Evolutionary conservation across 2,797 vertebrate species (phyloP).

Genomic region (Meriones psammophilus): DNA sequence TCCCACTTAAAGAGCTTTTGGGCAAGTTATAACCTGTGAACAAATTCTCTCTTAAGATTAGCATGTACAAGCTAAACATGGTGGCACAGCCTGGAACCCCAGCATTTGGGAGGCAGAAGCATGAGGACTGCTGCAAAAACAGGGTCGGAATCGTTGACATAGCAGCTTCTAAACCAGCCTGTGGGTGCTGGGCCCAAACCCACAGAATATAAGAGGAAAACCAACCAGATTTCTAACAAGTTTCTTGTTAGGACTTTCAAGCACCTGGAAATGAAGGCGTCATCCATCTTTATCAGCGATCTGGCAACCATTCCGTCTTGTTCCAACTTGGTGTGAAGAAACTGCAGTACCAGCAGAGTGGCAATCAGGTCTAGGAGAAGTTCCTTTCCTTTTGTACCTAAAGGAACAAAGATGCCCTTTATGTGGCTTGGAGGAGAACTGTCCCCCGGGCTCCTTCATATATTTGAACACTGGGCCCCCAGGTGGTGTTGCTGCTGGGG

Average conservation of each 20-base stretch:
- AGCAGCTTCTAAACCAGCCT: background rate
- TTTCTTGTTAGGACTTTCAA: conserved; percentile 44
- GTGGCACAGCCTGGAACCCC: no score
- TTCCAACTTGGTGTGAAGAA: conserved; percentile 86
- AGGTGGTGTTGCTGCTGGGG: no score
- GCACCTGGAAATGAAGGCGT: conserved; percentile 78
- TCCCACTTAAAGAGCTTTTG: background rate
- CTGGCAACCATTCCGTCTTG: conserved; percentile 87
- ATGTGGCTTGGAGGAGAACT: background rate
- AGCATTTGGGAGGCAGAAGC: background rate
- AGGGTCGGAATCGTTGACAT: background rate
- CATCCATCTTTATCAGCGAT: conserved; percentile 88
- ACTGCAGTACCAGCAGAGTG: conserved; percentile 92
- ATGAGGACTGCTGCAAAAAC: background rate
- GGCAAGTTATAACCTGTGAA: background rate
- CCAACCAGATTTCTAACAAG: background rate
- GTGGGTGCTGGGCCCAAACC: background rate
- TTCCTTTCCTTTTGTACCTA: conserved; percentile 89
- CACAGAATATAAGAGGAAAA: background rate
- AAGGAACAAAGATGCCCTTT: conserved; percentile 54
- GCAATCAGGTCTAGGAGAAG: conserved; percentile 90
- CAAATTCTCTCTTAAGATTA: background rate
- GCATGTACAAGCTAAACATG: background rate
- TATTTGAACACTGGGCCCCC: background rate
- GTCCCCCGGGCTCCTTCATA: background rate